phyloP scores from a whole-genome alignment of 2,797 vertebrate genomes.

The Ispidina lecontei region DNA sequence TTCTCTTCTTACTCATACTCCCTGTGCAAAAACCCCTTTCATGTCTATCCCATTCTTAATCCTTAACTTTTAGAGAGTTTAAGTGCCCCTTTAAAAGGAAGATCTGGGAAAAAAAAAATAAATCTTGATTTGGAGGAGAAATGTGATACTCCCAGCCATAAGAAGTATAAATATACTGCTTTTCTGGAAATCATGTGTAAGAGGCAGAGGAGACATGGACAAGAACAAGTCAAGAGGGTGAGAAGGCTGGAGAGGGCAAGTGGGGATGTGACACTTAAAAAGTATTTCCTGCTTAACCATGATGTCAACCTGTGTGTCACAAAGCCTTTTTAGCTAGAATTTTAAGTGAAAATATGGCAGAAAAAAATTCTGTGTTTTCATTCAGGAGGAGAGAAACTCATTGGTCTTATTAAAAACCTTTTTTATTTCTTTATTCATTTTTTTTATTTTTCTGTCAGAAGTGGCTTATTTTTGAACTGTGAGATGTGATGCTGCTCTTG shows the following conservation, averaged over 20 bases:
- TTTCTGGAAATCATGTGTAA: neutral
- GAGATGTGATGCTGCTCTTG: neutral
- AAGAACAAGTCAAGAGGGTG: neutral
- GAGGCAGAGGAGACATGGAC: neutral
- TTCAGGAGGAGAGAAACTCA: neutral
- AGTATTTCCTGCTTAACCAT: neutral
- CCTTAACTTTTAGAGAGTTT: neutral
- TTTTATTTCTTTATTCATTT: neutral
- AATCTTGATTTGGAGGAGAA: neutral
- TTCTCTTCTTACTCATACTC: rapidly evolving
- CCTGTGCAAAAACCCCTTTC: neutral
- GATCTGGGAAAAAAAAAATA: neutral
- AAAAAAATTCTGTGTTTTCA: neutral
- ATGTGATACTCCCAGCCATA: neutral
- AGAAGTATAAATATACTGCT: neutral
- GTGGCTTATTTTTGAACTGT: neutral
- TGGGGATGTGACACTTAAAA: neutral
- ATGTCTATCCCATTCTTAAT: neutral
- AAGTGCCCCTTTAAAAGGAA: neutral
- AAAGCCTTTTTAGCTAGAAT: neutral
- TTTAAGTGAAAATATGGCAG: neutral
- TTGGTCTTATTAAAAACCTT: neutral
- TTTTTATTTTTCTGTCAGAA: neutral
- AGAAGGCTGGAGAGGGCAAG: neutral
- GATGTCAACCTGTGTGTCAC: neutral